These are phyloP conservation scores for Pterostichus madidus DNA, from an alignment of 2,888 invertebrate genomes.

Conservation along the genomic window DNA sequence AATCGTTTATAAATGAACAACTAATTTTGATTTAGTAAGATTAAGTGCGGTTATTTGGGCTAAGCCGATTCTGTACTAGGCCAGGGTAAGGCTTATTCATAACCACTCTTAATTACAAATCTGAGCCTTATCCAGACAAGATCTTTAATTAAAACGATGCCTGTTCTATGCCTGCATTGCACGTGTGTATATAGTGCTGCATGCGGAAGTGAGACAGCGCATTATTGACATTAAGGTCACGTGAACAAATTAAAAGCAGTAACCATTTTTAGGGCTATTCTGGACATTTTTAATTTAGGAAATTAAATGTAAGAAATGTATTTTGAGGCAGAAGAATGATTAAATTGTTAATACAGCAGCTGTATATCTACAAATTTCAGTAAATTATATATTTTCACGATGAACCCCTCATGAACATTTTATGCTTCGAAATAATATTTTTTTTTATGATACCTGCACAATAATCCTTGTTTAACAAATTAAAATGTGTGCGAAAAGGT, in stretches of 20 bases:
- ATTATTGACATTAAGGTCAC: slow-evolving; percentile 20
- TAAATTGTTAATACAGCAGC: too few relatives aligned
- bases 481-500: too few relatives aligned
- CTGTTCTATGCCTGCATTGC: slow-evolving; percentile 44
- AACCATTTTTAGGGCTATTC: too few relatives aligned
- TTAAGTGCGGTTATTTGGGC: slow-evolving; percentile 24
- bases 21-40: slow-evolving; percentile 2
- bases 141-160: slow-evolving; percentile 63
- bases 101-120: slow-evolving; percentile 63
- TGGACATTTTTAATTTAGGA: too few relatives aligned
- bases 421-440: too few relatives aligned
- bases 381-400: too few relatives aligned
- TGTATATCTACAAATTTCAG: too few relatives aligned
- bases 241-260: slow-evolving; percentile 23
- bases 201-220: slow-evolving; percentile 4
- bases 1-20: slow-evolving; percentile 15
- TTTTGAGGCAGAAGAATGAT: too few relatives aligned
- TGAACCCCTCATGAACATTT: too few relatives aligned
- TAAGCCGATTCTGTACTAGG: slow-evolving; percentile 22
- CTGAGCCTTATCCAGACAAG: slow-evolving; percentile 43
- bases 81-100: slow-evolving; percentile 29
- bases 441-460: too few relatives aligned
- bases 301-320: too few relatives aligned
- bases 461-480: too few relatives aligned
- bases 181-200: background rate